A percentile compares a stretch with the other conserved stretches of the same genome.
These are phyloP conservation scores for Bombus turneri DNA, from an alignment of 1,140 invertebrate species.

Conservation along the genomic window DNA sequence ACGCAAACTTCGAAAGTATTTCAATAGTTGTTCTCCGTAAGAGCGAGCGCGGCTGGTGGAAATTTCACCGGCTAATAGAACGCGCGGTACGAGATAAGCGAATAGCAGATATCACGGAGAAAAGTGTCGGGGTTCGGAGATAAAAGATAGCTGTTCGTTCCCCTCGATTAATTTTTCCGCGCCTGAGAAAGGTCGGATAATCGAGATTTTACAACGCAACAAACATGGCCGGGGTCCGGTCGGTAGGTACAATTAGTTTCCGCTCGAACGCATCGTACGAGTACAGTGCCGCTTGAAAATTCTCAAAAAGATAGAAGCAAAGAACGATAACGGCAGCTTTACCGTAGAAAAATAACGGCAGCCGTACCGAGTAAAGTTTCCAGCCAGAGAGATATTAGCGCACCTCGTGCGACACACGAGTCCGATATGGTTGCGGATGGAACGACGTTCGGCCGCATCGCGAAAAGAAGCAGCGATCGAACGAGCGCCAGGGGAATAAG, in stretches of 20 bases:
- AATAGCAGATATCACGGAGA: neutral
- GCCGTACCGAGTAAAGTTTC: neutral
- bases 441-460: too few species aligned
- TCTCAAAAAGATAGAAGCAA: too few species aligned
- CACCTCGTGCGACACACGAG: neutral
- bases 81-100: neutral
- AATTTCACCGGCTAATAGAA: slow-evolving; percentile 1
- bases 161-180: neutral
- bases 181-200: neutral
- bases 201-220: slow-evolving; percentile 7
- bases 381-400: neutral
- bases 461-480: neutral
- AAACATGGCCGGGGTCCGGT: neutral
- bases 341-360: neutral
- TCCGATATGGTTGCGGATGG: neutral
- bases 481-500: neutral
- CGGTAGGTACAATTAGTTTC: neutral
- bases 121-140: neutral
- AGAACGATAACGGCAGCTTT: neutral
- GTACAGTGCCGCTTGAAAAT: neutral
- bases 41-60: neutral
- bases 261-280: neutral
- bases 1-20: neutral
- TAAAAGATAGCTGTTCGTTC: neutral
- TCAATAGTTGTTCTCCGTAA: neutral